phyloP scores from a whole-genome alignment of 2,888 invertebrate species.

The Mesorhabditis belari region DNA sequence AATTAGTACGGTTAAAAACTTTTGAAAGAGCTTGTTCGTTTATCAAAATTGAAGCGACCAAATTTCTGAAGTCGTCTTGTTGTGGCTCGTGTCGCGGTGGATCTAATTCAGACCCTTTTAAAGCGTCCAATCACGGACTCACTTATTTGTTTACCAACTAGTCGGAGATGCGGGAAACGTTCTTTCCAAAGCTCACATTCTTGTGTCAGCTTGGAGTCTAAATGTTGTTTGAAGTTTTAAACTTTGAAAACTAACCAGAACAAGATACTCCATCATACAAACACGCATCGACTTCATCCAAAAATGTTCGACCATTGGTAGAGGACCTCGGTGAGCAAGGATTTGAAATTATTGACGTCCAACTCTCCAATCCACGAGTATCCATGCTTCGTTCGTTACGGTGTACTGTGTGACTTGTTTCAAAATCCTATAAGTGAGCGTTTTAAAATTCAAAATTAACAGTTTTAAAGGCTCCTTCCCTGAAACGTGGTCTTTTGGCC shows the following conservation, averaged over 20 bases:
- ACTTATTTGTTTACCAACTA: background rate
- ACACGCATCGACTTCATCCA: background rate
- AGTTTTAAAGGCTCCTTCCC: too few species aligned
- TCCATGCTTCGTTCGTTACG: too few species aligned
- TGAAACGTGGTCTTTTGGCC: too few species aligned
- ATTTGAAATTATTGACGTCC: too few species aligned
- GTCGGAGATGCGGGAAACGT: background rate
- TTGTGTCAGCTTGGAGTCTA: background rate
- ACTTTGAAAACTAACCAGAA: background rate
- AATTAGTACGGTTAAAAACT: background rate
- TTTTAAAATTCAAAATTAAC: too few species aligned
- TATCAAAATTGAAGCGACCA: background rate
- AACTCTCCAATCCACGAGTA: too few species aligned
- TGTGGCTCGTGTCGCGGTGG: background rate
- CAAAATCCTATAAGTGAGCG: too few species aligned
- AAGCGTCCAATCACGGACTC: background rate
- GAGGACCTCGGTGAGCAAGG: too few species aligned
- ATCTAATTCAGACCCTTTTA: background rate
- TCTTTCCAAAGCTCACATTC: background rate
- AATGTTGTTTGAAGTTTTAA: background rate
- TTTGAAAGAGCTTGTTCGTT: background rate
- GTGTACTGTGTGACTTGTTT: too few species aligned
- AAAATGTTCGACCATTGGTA: too few species aligned
- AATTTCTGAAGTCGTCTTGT: background rate
- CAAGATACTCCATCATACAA: background rate